Evolutionary conservation across 2,113 vertebrate genomes (phyloP).

Genomic region (Mesitornis unicolor): DNA sequence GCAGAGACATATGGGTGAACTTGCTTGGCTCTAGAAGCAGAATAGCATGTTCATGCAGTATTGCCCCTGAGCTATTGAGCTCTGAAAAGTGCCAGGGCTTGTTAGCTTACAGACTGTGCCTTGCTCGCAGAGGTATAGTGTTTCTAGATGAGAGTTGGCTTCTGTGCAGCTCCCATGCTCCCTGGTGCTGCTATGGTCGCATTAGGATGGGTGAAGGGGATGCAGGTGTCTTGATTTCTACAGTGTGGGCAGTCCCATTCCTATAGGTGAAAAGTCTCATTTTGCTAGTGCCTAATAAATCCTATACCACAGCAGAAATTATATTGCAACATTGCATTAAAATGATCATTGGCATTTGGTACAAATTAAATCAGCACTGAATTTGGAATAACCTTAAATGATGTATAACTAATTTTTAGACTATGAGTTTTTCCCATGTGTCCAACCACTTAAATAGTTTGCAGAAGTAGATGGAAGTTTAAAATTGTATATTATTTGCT

Average conservation of each 20-base stretch:
- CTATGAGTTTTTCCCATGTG: background rate
- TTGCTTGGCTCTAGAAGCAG: background rate
- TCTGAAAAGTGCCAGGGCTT: background rate
- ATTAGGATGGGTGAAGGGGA: background rate
- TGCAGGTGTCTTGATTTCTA: background rate
- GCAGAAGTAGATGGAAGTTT: background rate
- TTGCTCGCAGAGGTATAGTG: background rate
- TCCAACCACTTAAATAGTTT: background rate
- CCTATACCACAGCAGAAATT: background rate
- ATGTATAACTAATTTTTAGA: background rate
- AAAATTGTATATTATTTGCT: background rate
- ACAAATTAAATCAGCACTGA: background rate
- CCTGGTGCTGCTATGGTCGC: background rate
- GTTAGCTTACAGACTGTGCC: background rate
- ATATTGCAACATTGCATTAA: background rate
- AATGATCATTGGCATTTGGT: background rate
- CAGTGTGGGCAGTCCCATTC: background rate
- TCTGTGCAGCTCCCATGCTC: background rate
- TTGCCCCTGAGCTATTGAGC: background rate
- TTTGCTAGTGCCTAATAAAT: background rate
- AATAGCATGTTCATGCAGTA: background rate
- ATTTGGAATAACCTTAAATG: background rate
- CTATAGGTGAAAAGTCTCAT: background rate
- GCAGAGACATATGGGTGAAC: accelerated
- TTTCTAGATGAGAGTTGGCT: background rate